phyloP scores from a whole-genome alignment of 2,888 invertebrate species.

The Folsomia manolachei region DNA sequence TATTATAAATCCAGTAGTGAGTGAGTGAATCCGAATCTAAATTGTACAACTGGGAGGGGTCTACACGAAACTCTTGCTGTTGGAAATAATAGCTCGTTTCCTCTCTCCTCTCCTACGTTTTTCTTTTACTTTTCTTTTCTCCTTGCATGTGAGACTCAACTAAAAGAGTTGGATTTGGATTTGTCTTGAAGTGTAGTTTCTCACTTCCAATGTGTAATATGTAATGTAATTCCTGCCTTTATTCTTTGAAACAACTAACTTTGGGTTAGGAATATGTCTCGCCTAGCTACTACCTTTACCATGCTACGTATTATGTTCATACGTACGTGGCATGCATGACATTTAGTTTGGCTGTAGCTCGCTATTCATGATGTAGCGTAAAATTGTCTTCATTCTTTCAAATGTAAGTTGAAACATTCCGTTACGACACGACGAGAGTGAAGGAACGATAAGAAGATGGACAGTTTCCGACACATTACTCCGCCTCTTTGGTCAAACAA shows the following conservation, averaged over 20 bases:
- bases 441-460: conserved; percentile 4
- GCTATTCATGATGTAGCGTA: neutral
- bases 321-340: too few species aligned
- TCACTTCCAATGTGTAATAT: conserved; percentile 19
- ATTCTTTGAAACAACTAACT: too few species aligned
- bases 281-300: too few species aligned
- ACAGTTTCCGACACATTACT: conserved; percentile 15
- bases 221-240: neutral
- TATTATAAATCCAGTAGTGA: conserved; percentile 11
- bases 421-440: neutral
- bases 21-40: conserved; percentile 10
- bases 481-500: conserved; percentile 5
- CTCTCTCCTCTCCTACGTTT: conserved; percentile 43
- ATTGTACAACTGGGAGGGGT: conserved; percentile 43
- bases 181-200: conserved; percentile 37
- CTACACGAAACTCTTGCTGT: conserved; percentile 39
- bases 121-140: conserved; percentile 23
- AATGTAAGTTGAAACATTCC: neutral
- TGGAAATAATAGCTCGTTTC: conserved; percentile 46
- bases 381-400: neutral
- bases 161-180: neutral
- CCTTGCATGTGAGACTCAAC: neutral
- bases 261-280: too few species aligned
- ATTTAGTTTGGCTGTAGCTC: too few species aligned
- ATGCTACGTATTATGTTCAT: too few species aligned